Percentiles rank a stretch among this genome's conserved stretches.
These are phyloP conservation scores for Halcyon smyrnensis DNA, from an alignment of 2,797 vertebrate species.

Conservation along the genomic window DNA sequence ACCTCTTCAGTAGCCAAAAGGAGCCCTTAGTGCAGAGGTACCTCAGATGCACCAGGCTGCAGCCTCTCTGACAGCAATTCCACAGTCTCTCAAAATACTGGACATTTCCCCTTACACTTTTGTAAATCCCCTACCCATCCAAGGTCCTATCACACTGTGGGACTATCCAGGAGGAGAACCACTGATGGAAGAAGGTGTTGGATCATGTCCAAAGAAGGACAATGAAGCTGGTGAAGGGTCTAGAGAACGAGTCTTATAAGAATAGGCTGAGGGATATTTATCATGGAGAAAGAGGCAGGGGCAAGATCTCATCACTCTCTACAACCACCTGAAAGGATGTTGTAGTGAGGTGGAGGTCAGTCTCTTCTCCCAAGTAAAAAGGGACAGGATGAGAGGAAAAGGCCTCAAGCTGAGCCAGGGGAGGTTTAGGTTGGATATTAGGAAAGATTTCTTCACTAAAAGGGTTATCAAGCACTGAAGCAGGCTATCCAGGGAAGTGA, in stretches of 20 bases:
- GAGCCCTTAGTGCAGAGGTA: rapidly evolving
- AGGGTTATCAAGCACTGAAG: neutral
- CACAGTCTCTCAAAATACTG: neutral
- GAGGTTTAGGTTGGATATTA: neutral
- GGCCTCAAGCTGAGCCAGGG: neutral
- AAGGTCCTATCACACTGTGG: neutral
- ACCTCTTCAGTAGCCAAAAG: neutral
- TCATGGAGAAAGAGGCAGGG: too few species aligned
- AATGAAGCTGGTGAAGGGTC: neutral
- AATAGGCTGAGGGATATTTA: neutral
- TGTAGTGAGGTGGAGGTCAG: neutral
- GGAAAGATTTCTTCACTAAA: neutral
- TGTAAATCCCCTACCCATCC: neutral
- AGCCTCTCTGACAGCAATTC: neutral
- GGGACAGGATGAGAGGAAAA: neutral
- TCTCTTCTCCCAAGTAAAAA: neutral
- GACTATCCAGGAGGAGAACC: neutral
- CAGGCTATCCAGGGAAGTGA: neutral
- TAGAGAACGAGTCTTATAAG: neutral
- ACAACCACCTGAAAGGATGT: neutral
- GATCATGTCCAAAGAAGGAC: neutral
- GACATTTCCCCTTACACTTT: neutral
- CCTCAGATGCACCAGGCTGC: neutral
- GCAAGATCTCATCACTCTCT: neutral
- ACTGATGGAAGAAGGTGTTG: neutral